Evolutionary conservation across 2,797 vertebrate genomes (phyloP), one percentile per base, ranked within the genome.

Genomic region (Xiphorhynchus erythropygius): DNA sequence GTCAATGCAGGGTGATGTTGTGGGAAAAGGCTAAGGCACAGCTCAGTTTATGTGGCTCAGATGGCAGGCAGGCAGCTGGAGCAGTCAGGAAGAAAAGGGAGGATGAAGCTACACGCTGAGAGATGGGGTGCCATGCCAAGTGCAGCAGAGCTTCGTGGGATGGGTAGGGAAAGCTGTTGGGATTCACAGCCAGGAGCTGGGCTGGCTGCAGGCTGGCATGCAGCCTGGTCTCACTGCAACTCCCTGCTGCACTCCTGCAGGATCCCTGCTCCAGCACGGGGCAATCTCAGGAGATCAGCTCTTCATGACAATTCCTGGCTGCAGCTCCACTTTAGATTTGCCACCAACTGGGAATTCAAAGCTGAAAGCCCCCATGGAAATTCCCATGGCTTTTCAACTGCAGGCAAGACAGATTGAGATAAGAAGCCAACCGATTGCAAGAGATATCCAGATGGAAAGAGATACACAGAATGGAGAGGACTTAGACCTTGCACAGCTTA

Each of bases 91-190:
- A 83, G 68, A 6, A 32, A 93, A 85, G 28, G 49, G n/a, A 87
- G 30, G 32, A 30, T 0, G 7, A 39, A 0, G 6, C 16, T 22
- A 27, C 2, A 2, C 0, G 0, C 30, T 10, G 76, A 64, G 69
- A 71, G 70, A 65, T 0, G 9, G 39, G 24, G 5, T 59, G 25
- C 70, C 41, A 33, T 49, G 88, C 68, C 49, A 59, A 70, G 46
- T 2, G 22, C 60, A 60, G 75, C 42, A 83, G 15, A 69, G 55
- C 73, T 75, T 46, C 0, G 3, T 53, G 63, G 53, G 82, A 46
- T 52, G 80, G 37, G n/a, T 19, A 42, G 13, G 35, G 69, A 73
- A 84, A 47, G 42, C 44, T 79, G 39, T 16, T 1, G 5, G 83
- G 63, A 81, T 59, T 49, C 39, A 59, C 46, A 91, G 65, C 32